Percentiles rank a stretch among this genome's conserved stretches.
phyloP scores from a whole-genome alignment of 2,797 vertebrate genomes.

The Bradypodion ventrale region DNA sequence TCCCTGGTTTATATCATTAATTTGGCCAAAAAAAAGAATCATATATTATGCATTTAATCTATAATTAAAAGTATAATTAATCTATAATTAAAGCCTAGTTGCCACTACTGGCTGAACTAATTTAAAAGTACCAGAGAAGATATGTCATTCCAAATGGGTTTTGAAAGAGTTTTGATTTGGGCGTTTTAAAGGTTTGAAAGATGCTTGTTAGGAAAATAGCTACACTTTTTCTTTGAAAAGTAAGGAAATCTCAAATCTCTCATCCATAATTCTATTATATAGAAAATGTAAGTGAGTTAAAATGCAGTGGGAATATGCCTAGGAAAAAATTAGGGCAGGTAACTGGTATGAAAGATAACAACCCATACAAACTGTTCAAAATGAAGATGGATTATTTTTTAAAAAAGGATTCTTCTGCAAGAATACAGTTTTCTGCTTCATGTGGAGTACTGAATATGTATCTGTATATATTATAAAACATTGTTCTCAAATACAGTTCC shows the following conservation, averaged over 20 bases:
- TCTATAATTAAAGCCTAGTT: background rate
- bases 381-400: slow-evolving; percentile 41
- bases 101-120: slow-evolving; percentile 26
- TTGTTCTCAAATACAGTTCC: slow-evolving; percentile 5
- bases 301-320: slow-evolving; percentile 35
- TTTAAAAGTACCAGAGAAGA: slow-evolving; percentile 11
- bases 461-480: slow-evolving; percentile 2
- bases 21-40: background rate
- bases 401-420: slow-evolving; percentile 1
- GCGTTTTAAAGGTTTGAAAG: slow-evolving; percentile 27
- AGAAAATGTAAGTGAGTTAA: slow-evolving; percentile 22
- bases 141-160: background rate
- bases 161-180: slow-evolving; percentile 27
- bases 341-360: slow-evolving; percentile 20
- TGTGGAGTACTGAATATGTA: slow-evolving; percentile 28
- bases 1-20: too few relatives aligned
- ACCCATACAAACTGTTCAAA: slow-evolving; percentile 25
- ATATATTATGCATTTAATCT: background rate
- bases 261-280: background rate
- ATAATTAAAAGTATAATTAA: too few relatives aligned
- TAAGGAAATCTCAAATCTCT: background rate
- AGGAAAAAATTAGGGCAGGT: slow-evolving; percentile 4
- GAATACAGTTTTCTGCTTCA: background rate
- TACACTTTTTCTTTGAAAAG: background rate
- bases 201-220: slow-evolving; percentile 8